Evolutionary conservation across 1,140 invertebrate genomes (phyloP).

Genomic region (Leucophenga varia): DNA sequence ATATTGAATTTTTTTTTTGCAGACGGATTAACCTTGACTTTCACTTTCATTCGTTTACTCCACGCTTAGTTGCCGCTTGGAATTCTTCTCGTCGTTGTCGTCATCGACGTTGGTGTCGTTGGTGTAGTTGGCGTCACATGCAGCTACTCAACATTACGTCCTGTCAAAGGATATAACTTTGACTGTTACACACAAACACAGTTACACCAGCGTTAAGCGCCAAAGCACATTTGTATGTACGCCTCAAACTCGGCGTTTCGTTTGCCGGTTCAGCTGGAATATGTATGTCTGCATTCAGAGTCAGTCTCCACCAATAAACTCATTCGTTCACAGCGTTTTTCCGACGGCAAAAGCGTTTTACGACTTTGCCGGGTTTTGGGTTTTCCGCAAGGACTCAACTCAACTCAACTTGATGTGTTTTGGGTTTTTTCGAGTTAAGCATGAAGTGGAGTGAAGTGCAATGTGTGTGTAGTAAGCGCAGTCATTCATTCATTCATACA

Average conservation of each 20-base stretch:
- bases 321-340: too few relatives aligned
- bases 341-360: not conserved
- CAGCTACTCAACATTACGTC: constrained; percentile 29
- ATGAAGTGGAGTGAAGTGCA: not conserved
- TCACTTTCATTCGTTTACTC: constrained; percentile 39
- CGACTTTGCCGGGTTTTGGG: constrained; percentile 7
- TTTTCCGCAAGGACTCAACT: too few relatives aligned
- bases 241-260: constrained; percentile 1
- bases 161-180: constrained; percentile 50
- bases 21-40: constrained; percentile 57
- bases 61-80: not conserved
- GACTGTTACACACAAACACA: constrained; percentile 18
- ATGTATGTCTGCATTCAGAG: too few relatives aligned
- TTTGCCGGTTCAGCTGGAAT: too few relatives aligned
- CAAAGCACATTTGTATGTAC: constrained; percentile 46
- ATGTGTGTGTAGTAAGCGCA: not conserved
- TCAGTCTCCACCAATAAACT: too few relatives aligned
- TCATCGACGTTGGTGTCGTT: constrained; percentile 10
- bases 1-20: constrained; percentile 56
- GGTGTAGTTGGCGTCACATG: not conserved
- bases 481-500: constrained; percentile 38
- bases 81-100: constrained; percentile 4
- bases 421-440: too few relatives aligned
- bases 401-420: too few relatives aligned
- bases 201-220: constrained; percentile 32